phyloP scores from a whole-genome alignment of 2,888 invertebrate species.

The Trachelus tabidus region DNA sequence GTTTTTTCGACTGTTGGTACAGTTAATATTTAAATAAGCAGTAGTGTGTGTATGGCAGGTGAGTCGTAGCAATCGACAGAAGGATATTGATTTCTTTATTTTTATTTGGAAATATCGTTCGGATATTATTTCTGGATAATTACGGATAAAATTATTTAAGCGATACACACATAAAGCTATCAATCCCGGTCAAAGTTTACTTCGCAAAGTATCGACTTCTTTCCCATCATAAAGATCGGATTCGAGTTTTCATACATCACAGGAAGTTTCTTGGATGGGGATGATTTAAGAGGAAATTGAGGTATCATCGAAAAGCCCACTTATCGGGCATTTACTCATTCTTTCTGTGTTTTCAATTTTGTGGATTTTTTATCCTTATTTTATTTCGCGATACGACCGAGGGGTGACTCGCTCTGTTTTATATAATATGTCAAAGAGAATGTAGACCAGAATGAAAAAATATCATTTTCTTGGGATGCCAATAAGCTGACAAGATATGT shows the following conservation, averaged over 20 bases:
- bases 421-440: no score
- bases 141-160: background rate
- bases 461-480: constrained; percentile 10
- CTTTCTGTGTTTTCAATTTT: background rate
- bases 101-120: background rate
- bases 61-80: background rate
- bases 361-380: background rate
- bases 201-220: background rate
- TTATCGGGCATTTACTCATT: background rate
- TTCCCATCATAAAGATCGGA: background rate
- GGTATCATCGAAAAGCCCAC: background rate
- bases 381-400: background rate
- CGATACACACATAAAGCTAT: background rate
- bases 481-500: constrained; percentile 41
- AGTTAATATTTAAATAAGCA: background rate
- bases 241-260: background rate
- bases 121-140: background rate
- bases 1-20: background rate
- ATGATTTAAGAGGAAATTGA: background rate
- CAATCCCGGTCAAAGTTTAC: background rate
- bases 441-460: constrained; percentile 13
- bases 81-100: background rate
- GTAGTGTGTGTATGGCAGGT: background rate
- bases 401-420: no score
- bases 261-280: background rate